These are phyloP conservation scores for Sebastes melanostomus DNA, from an alignment of 2,797 vertebrate genomes.

Conservation along the genomic window DNA sequence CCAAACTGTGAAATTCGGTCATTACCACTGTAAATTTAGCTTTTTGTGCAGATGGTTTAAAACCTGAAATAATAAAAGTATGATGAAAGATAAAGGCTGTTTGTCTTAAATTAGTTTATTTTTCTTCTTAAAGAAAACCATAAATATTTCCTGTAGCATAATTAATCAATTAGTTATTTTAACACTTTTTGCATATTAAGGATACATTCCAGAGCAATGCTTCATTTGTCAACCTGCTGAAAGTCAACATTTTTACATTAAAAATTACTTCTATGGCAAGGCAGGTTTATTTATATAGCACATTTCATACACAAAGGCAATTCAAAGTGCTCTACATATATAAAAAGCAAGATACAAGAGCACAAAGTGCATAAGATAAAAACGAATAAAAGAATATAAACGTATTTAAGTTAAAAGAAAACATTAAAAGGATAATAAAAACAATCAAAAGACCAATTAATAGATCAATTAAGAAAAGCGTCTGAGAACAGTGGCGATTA, in stretches of 20 bases:
- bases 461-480: too few species aligned
- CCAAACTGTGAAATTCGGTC: too few species aligned
- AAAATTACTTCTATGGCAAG: background rate
- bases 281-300: too few species aligned
- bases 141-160: background rate
- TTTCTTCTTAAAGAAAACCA: background rate
- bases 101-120: background rate
- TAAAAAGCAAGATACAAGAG: too few species aligned
- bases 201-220: background rate
- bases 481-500: background rate
- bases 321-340: too few species aligned
- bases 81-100: background rate
- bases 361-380: too few species aligned
- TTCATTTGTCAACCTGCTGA: background rate
- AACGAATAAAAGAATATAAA: too few species aligned
- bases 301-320: too few species aligned
- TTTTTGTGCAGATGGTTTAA: slow-evolving; percentile 96
- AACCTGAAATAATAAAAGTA: slow-evolving; percentile 81
- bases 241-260: background rate
- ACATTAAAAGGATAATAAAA: too few species aligned
- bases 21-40: background rate
- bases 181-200: background rate
- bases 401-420: too few species aligned
- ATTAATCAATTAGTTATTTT: background rate
- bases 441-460: too few species aligned